Conservation (phyloP, 2,797 vertebrate genomes). For the Sebastes taczanowskii region DNA sequence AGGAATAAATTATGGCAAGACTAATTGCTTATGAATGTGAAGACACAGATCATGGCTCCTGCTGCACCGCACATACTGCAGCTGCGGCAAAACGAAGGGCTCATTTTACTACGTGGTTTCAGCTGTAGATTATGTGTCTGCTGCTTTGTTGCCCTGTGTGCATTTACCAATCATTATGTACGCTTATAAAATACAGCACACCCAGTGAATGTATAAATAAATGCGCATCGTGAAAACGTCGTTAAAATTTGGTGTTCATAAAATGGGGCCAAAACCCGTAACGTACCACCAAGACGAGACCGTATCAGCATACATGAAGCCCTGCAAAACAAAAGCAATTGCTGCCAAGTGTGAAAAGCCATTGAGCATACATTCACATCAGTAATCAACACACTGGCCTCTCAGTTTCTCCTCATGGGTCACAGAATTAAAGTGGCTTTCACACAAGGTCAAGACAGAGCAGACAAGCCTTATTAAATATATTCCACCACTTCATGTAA, state of each 20-base stretch:
- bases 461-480: slow-evolving; percentile 74
- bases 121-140: neutral
- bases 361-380: slow-evolving; percentile 54
- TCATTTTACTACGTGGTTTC: slow-evolving; percentile 22
- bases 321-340: slow-evolving; percentile 45
- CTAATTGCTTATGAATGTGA: slow-evolving; percentile 85
- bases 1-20: slow-evolving; percentile 82
- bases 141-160: slow-evolving; percentile 12
- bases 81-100: slow-evolving; percentile 47
- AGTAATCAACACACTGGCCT: slow-evolving; percentile 67
- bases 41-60: slow-evolving; percentile 80
- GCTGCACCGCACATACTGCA: slow-evolving; percentile 62
- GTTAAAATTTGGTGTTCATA: slow-evolving; percentile 47
- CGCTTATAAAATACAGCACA: slow-evolving; percentile 21
- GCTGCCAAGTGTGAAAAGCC: slow-evolving; percentile 47
- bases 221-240: slow-evolving; percentile 37
- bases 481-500: slow-evolving; percentile 70
- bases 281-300: slow-evolving; percentile 23
- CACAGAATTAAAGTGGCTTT: slow-evolving; percentile 78
- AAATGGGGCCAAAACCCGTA: slow-evolving; percentile 34
- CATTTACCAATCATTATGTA: slow-evolving; percentile 27
- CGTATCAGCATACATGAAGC: slow-evolving; percentile 42
- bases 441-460: slow-evolving; percentile 76
- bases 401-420: slow-evolving; percentile 62
- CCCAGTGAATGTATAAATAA: slow-evolving; percentile 8